Evolutionary conservation across 2,113 vertebrate genomes (phyloP).

Genomic region (Phylloscopus trochilus): DNA sequence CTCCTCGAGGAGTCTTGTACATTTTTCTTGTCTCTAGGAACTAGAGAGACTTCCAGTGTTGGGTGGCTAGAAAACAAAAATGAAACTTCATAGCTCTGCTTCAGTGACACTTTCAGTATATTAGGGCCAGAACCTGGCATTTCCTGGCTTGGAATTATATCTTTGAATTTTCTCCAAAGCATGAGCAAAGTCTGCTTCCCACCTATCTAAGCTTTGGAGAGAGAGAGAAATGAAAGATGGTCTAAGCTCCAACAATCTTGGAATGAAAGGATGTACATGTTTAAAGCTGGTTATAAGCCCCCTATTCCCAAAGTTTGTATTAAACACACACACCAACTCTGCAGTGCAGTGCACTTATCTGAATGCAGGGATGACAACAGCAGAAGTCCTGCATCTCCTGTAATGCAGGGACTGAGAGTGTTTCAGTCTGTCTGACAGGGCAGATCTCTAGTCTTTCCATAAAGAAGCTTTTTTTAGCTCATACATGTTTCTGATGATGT

Average conservation of each 20-base stretch:
- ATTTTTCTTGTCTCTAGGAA: background rate
- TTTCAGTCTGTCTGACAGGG: background rate
- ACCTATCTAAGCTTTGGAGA: background rate
- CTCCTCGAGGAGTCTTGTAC: fast-evolving
- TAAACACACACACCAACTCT: fast-evolving
- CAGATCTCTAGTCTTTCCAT: background rate
- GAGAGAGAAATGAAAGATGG: background rate
- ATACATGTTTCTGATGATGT: background rate
- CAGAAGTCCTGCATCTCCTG: background rate
- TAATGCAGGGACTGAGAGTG: background rate
- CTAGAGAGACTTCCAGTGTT: background rate
- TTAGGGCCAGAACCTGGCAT: background rate
- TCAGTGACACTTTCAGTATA: background rate
- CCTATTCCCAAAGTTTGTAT: background rate
- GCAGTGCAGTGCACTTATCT: background rate
- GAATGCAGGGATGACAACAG: fast-evolving
- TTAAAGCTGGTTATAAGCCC: background rate
- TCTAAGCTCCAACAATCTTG: background rate
- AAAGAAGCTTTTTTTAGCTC: constrained; percentile 16
- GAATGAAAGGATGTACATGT: background rate
- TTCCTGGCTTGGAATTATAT: background rate
- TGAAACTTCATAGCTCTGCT: background rate
- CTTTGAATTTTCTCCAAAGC: background rate
- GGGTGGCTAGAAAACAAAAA: background rate
- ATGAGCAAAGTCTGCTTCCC: background rate